Evolutionary conservation across 2,113 vertebrate genomes (phyloP), one percentile per base, ranked within the genome.

Genomic region (Malaclemys terrapin): DNA sequence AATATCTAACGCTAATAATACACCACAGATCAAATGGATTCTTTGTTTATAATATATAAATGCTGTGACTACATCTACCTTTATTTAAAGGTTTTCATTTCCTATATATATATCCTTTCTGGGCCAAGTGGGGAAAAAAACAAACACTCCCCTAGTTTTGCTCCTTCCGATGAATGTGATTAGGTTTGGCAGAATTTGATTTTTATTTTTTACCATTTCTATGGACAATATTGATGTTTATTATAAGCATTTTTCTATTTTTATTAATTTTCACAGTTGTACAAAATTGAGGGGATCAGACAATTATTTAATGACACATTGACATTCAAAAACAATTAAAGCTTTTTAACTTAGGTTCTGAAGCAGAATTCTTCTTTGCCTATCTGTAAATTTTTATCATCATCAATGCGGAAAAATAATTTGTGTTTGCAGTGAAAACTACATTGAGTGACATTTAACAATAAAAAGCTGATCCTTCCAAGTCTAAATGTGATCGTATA

Each of bases 51-150:
- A 80, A 1, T 76, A 82, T 54, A 90, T 84, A n/a, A 90, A 49
- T 38, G 91, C 3, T 45, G 19, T 80, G 57, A 25, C 17, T 84
- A 3, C 56, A n/a, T 22, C n/a, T 91, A 76, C 31, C 2, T 4
- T 87, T 87, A 85, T 20, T 20, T 82, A 91, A 80, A 90, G 8
- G 54, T 80, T 80, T 38, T 80, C 82, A 52, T 82, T 91, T 96
- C 92, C 9, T 82, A 82, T 82, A 82, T 25, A 89, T 54, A 54
- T 54, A 50, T 45, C 53, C 53, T 54, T 54, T 54, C 53, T 22
- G 20, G 53, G 53, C 59, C 59, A 31, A 62, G 59, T 4, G 5
- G 29, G 59, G 13, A 4, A 31, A 31, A 62, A 29, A 62, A 62
- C 3, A 31, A 69, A n/a, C 16, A 69, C 2, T n/a, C 62, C 35